Percentiles rank a stretch among this genome's conserved stretches.
These are phyloP conservation scores for Daphoenositta chrysoptera DNA, from an alignment of 2,113 vertebrate genomes.

Conservation along the genomic window DNA sequence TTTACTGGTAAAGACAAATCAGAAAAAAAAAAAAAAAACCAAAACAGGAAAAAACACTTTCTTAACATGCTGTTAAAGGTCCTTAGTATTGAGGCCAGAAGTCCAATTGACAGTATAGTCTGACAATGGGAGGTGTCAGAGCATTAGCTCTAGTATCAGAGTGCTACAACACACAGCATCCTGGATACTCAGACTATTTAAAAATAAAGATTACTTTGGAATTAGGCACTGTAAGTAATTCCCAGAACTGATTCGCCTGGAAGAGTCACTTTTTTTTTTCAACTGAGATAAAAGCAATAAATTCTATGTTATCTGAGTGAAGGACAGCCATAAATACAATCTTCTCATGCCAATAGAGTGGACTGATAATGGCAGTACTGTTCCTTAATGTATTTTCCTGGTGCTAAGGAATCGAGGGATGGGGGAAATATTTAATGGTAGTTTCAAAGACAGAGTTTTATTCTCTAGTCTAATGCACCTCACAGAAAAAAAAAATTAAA, in stretches of 20 bases:
- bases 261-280: neutral
- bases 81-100: neutral
- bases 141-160: neutral
- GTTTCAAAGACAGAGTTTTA: neutral
- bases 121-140: neutral
- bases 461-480: neutral
- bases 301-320: neutral
- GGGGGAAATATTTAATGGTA: neutral
- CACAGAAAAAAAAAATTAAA: neutral
- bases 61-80: fast-evolving
- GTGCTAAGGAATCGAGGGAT: neutral
- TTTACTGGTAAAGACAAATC: neutral
- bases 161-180: neutral
- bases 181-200: neutral
- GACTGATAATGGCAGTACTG: neutral
- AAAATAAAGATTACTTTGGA: neutral
- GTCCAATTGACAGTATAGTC: neutral
- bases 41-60: neutral
- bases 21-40: neutral
- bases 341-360: neutral
- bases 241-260: neutral
- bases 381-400: neutral
- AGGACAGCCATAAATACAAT: neutral
- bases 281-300: neutral
- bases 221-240: neutral